Conservation (phyloP, 2,888 invertebrate species). For the Brachylomia viminalis region DNA sequence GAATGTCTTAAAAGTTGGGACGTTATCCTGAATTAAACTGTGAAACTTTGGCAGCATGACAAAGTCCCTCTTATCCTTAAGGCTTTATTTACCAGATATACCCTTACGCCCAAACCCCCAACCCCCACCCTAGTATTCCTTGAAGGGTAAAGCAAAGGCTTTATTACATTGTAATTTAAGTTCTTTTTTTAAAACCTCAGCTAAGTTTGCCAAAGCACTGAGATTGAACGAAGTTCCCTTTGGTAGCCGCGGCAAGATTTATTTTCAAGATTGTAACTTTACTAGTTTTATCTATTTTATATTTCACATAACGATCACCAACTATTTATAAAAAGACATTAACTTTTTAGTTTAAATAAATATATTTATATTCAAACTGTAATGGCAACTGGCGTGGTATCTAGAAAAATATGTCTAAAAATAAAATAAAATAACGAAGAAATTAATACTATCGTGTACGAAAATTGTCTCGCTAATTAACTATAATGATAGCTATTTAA, state of each 20-base stretch:
- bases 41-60: neutral
- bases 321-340: conserved; percentile 21
- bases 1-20: neutral
- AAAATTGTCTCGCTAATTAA: conserved; percentile 69
- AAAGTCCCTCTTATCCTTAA: neutral
- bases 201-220: neutral
- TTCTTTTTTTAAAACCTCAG: neutral
- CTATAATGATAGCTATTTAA: conserved; percentile 66
- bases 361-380: conserved; percentile 46
- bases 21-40: neutral
- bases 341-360: conserved; percentile 39
- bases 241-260: neutral
- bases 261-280: neutral
- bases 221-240: neutral
- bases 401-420: conserved; percentile 54
- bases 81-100: neutral
- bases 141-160: neutral
- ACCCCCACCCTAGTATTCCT: too few species aligned
- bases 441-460: conserved; percentile 62
- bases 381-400: conserved; percentile 57
- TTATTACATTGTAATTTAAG: neutral
- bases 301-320: neutral
- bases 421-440: conserved; percentile 53
- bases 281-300: conserved; percentile 15
- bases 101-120: too few species aligned